phyloP scores from a whole-genome alignment of 2,888 invertebrate species.

The Scotopteryx bipunctaria region DNA sequence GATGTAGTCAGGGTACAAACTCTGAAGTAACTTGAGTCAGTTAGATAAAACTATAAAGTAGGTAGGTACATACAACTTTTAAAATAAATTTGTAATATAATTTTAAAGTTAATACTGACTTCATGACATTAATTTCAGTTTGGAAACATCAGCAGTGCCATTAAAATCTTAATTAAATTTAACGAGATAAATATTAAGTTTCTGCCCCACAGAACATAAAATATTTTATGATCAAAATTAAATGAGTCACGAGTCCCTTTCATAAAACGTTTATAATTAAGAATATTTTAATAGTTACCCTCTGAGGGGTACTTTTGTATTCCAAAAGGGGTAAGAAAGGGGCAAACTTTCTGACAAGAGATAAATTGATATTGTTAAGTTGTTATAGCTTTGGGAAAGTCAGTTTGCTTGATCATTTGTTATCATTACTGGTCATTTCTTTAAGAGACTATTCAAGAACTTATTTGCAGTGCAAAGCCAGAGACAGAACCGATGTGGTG shows the following conservation, averaged over 20 bases:
- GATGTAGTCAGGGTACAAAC: no score
- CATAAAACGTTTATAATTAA: constrained; percentile 22
- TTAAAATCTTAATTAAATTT: constrained; percentile 16
- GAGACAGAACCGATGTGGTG: no score
- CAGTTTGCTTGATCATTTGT: neutral
- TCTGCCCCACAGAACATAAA: constrained; percentile 17
- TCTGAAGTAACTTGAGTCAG: no score
- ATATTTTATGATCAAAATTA: constrained; percentile 22
- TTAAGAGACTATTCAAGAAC: no score
- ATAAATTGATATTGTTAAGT: neutral
- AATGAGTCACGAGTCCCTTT: constrained; percentile 18
- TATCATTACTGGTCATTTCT: no score
- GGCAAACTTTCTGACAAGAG: neutral
- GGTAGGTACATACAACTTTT: no score
- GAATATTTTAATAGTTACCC: constrained; percentile 18
- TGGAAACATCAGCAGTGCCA: neutral
- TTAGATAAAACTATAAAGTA: no score
- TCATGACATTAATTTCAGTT: no score
- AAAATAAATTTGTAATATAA: no score
- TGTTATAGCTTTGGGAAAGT: neutral
- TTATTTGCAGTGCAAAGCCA: no score
- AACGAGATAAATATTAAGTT: constrained; percentile 8
- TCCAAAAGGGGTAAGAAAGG: neutral
- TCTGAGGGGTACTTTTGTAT: constrained; percentile 3
- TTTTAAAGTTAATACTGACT: no score